Conservation (phyloP, 2,888 invertebrate species). For the Caenorhabditis panamensis region DNA sequence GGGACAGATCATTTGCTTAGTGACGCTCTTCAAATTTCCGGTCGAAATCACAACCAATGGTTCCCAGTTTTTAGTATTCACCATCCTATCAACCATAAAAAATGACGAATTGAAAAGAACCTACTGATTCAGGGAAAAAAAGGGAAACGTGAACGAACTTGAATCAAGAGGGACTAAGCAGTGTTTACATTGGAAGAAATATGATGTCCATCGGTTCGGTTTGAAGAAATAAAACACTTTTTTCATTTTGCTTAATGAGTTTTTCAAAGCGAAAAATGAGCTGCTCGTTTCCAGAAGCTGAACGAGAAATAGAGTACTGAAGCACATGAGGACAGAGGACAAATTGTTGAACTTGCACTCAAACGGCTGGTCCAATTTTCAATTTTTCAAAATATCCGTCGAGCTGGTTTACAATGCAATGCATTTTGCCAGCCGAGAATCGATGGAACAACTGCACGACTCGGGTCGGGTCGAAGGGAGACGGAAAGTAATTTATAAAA, state of each 20-base stretch:
- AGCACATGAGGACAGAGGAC: background rate
- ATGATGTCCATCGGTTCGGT: slow-evolving; percentile 21
- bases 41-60: slow-evolving; percentile 1
- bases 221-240: slow-evolving; percentile 31
- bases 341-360: slow-evolving; percentile 20
- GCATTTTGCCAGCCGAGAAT: slow-evolving; percentile 36
- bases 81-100: background rate
- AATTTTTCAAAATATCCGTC: slow-evolving; percentile 34
- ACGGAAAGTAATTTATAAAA: slow-evolving; percentile 50
- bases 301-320: background rate
- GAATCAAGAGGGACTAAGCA: background rate
- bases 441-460: slow-evolving; percentile 49
- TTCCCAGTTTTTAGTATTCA: background rate
- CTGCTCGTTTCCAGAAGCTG: background rate
- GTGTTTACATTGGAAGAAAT: slow-evolving; percentile 41
- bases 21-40: slow-evolving; percentile 22
- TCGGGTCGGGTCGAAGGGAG: slow-evolving; percentile 21
- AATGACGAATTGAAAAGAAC: background rate
- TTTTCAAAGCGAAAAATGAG: slow-evolving; percentile 16
- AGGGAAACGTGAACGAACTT: background rate
- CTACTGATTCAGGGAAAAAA: background rate
- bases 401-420: slow-evolving; percentile 15
- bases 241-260: slow-evolving; percentile 30
- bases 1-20: slow-evolving; percentile 3
- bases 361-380: slow-evolving; percentile 2